Evolutionary conservation across 2,113 vertebrate species (phyloP).

Genomic region (Oryzias celebensis): DNA sequence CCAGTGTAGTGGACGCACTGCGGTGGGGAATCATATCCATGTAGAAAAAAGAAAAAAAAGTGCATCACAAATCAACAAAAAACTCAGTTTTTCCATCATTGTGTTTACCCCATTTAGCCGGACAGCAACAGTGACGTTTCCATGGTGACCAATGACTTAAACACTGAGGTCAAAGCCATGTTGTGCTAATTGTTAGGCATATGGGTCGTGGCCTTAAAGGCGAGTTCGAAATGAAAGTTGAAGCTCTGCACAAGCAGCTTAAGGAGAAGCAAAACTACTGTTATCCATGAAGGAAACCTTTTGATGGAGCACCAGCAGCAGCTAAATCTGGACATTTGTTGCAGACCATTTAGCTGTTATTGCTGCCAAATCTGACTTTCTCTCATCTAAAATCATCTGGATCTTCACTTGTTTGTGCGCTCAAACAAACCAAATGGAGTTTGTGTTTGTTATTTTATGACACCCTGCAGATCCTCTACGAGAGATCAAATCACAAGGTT

Average conservation of each 20-base stretch:
- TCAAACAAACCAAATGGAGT: too few species aligned
- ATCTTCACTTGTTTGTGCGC: too few species aligned
- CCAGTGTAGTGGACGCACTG: background rate
- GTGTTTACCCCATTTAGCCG: conserved; percentile 7
- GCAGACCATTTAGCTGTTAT: background rate
- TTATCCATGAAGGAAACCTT: background rate
- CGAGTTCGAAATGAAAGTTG: conserved; percentile 4
- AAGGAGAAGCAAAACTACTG: background rate
- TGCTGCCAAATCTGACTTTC: too few species aligned
- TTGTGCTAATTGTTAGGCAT: conserved; percentile 13
- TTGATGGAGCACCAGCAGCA: background rate
- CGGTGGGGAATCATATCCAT: background rate
- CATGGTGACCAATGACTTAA: conserved; percentile 54
- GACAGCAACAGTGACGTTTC: conserved; percentile 44
- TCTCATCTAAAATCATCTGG: too few species aligned
- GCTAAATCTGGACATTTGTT: background rate
- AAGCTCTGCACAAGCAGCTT: background rate
- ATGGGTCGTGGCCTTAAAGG: conserved; percentile 16
- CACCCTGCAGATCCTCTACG: too few species aligned
- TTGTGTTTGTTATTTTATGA: too few species aligned
- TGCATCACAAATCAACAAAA: background rate
- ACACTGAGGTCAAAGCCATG: conserved; percentile 28
- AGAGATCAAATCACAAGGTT: too few species aligned
- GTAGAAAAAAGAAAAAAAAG: background rate
- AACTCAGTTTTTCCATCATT: background rate